Conservation (phyloP, 2,888 invertebrate species). For the Pyrrhosoma nymphula region DNA sequence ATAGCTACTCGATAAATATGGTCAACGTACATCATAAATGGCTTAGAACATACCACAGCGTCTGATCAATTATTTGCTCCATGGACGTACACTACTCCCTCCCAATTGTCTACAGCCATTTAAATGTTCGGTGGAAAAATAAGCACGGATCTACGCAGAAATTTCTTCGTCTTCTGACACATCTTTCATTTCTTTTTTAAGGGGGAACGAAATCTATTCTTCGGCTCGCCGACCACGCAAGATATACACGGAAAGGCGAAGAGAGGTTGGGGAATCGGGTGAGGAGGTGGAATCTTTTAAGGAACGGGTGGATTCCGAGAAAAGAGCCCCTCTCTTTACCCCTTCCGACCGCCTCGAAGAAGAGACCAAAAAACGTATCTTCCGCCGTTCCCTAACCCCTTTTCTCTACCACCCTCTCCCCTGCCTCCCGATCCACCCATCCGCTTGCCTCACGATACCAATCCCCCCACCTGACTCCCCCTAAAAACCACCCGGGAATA, state of each 20-base stretch:
- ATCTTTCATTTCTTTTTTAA: too few relatives aligned
- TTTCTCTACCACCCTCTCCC: too few relatives aligned
- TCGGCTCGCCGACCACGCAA: neutral
- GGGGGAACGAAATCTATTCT: neutral
- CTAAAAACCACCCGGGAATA: neutral
- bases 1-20: too few relatives aligned
- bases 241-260: neutral
- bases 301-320: neutral
- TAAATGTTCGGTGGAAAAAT: too few relatives aligned
- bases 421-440: too few relatives aligned
- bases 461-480: neutral
- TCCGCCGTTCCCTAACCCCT: neutral
- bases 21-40: too few relatives aligned
- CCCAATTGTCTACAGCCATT: too few relatives aligned
- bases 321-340: neutral
- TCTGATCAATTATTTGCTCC: too few relatives aligned
- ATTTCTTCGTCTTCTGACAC: too few relatives aligned
- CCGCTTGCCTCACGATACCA: neutral
- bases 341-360: neutral
- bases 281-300: neutral
- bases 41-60: too few relatives aligned
- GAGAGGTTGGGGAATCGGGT: neutral
- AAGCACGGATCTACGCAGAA: too few relatives aligned
- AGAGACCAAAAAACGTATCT: neutral
- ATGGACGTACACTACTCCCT: too few relatives aligned